Evolutionary conservation across 2,888 invertebrate species (phyloP).

Genomic region (Phortica okadai): DNA sequence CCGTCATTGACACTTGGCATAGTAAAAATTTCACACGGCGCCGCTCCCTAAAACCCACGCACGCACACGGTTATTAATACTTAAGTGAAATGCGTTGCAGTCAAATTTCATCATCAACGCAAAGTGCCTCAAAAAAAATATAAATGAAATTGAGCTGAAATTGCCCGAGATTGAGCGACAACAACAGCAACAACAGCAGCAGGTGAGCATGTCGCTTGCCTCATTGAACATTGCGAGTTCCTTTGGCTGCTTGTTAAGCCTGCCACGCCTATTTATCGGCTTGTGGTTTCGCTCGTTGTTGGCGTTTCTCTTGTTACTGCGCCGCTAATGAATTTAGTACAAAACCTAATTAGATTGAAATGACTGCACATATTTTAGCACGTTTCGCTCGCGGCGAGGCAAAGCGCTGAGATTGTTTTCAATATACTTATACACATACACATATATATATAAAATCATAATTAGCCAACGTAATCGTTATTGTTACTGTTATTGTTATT

Average conservation of each 20-base stretch:
- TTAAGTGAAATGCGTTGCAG: conserved; percentile 11
- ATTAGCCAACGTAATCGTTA: conserved; percentile 38
- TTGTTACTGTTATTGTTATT: conserved; percentile 28
- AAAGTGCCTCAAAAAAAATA: neutral
- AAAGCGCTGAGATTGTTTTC: conserved; percentile 47
- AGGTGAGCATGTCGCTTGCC: neutral
- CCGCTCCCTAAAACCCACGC: neutral
- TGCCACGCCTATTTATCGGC: neutral
- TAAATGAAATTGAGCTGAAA: neutral
- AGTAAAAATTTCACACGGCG: neutral
- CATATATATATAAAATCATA: conserved; percentile 4
- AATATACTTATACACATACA: conserved; percentile 27
- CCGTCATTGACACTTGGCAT: neutral
- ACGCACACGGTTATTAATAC: conserved; percentile 8
- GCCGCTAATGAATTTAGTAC: conserved; percentile 20
- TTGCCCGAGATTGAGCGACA: neutral
- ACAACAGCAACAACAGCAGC: neutral
- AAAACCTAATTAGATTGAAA: conserved; percentile 45
- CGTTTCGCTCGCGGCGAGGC: neutral
- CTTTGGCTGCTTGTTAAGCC: neutral
- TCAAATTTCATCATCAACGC: neutral
- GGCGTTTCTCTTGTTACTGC: too few relatives aligned
- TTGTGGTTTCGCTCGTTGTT: neutral
- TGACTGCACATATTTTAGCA: conserved; percentile 40
- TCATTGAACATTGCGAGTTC: too few relatives aligned